Base-by-base conservation (phyloP, 2,888 invertebrate genomes). In the Stegana nigrithorax region DNA sequence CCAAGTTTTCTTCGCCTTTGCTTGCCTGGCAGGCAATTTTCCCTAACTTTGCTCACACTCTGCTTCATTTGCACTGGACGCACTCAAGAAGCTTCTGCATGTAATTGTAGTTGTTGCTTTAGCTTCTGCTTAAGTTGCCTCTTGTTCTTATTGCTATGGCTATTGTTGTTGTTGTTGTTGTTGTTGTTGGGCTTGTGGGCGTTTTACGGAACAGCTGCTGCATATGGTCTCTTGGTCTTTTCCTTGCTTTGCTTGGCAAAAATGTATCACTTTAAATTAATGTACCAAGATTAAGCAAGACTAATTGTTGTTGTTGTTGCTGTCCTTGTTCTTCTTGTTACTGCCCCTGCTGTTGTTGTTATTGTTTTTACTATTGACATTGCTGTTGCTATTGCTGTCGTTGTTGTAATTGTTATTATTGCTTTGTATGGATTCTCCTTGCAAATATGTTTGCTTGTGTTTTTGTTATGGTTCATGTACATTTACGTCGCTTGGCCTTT, bases 281-380 rank as follows among this genome's bases (percentile, higher is more conserved):
- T 76, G 75, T 80, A 76, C 75, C 78, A 72, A 79, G 75, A 79
- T 76, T 76, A 79, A 76, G 75, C 68, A 76, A 76, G 80, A 76
- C 75, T 80, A 76, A 76, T 80, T 80, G 72, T 71, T 72, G 72
- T 59, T 64, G 64, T 59, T 67, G 47, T 50, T 60, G 42, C 21
- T 39, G 23, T 25, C 51, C 12, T n/a, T n/a, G n/a, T n/a, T n/a
- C n/a, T n/a, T n/a, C n/a, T n/a, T n/a, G 17, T 8, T 27, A 32
- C 26, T 62, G 51, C 39, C 36, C 25, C 36, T 59, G 50, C 39
- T 50, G 23, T 47, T 51, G 32, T 59, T 32, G 36, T 45, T 36
- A 17, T n/a, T 59, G 44, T 57, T 69, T 67, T 50, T 67, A 62
- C 68, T 67, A 70, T 67, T 67, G 69, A 65, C 53, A 64, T 68